phyloP scores from a whole-genome alignment of 2,888 invertebrate genomes.

The Melanophora roralis region DNA sequence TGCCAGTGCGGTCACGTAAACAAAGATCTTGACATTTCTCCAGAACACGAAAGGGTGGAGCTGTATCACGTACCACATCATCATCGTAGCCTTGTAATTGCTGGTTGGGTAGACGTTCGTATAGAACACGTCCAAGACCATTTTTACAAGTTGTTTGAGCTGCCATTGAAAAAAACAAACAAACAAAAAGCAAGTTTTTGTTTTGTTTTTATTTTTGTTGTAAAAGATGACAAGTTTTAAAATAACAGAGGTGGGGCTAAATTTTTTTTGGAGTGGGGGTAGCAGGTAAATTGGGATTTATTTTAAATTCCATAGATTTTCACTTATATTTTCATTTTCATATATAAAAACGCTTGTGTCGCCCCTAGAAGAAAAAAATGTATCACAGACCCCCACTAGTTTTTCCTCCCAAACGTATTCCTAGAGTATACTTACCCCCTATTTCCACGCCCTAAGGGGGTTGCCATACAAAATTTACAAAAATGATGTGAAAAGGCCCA shows the following conservation, averaged over 20 bases:
- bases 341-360: too few relatives aligned
- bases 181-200: neutral
- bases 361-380: too few relatives aligned
- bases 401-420: too few relatives aligned
- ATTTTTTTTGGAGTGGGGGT: neutral
- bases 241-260: neutral
- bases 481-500: too few relatives aligned
- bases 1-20: constrained; percentile 85
- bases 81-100: constrained; percentile 93
- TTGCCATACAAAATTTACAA: too few relatives aligned
- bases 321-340: too few relatives aligned
- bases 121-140: constrained; percentile 91
- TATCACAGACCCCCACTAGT: too few relatives aligned
- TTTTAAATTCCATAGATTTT: too few relatives aligned
- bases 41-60: constrained; percentile 90
- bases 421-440: too few relatives aligned
- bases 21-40: constrained; percentile 94
- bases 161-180: constrained; percentile 54
- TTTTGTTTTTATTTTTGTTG: neutral
- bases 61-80: constrained; percentile 90
- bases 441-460: too few relatives aligned
- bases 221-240: neutral
- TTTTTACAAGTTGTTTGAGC: constrained; percentile 93
- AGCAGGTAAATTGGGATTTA: neutral
- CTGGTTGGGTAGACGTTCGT: constrained; percentile 92